Conservation (phyloP, 2,113 vertebrate species). For the Lates calcarifer region DNA sequence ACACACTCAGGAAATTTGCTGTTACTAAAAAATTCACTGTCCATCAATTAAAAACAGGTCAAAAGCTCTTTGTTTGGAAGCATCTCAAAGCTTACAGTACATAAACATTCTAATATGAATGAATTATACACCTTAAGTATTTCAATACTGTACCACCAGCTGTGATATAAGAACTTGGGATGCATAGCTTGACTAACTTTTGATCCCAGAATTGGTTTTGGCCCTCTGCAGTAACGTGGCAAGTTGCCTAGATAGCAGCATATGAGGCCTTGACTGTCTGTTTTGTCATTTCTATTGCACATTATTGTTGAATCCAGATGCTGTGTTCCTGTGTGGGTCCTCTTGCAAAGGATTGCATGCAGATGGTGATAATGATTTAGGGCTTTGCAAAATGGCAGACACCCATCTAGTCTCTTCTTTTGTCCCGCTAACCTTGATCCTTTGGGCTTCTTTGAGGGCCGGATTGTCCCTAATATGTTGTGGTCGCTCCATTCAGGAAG, state of each 20-base stretch:
- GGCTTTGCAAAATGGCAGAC: constrained; percentile 42
- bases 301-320: constrained; percentile 50
- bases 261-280: constrained; percentile 6
- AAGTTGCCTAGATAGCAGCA: constrained; percentile 24
- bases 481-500: constrained; percentile 28
- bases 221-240: constrained; percentile 7
- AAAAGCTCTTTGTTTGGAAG: background rate
- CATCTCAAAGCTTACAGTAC: background rate
- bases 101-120: constrained; percentile 15
- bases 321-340: constrained; percentile 33
- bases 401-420: background rate
- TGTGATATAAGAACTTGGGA: constrained; percentile 10
- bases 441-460: constrained; percentile 4
- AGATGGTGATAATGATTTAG: constrained; percentile 64
- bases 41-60: background rate
- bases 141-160: constrained; percentile 24
- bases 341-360: constrained; percentile 43
- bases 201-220: constrained; percentile 16
- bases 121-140: constrained; percentile 2
- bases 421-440: constrained; percentile 28
- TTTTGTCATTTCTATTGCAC: constrained; percentile 32
- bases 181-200: background rate
- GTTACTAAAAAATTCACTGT: background rate
- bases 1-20: background rate
- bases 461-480: constrained; percentile 35